Percentiles rank a stretch among this genome's conserved stretches.
These are phyloP conservation scores for Candidula unifasciata DNA, from an alignment of 2,888 invertebrate genomes.

Conservation along the genomic window DNA sequence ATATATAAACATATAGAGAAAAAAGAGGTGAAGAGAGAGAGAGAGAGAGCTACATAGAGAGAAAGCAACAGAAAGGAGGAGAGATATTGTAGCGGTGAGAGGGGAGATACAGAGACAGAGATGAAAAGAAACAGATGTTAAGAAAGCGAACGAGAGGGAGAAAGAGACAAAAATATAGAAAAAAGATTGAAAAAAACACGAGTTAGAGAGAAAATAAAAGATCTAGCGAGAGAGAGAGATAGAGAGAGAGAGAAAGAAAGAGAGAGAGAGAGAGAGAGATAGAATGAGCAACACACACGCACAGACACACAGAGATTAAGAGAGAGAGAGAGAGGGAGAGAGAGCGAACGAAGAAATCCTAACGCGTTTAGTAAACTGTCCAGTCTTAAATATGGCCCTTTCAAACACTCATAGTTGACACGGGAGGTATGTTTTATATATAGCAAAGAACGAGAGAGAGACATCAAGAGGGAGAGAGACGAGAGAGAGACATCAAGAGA, in stretches of 20 bases:
- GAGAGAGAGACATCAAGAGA: not conserved
- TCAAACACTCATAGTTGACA: too few species aligned
- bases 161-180: not conserved
- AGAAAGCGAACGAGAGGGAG: constrained; percentile 1
- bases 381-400: too few species aligned
- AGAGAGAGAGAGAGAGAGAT: too few species aligned
- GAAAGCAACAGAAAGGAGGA: constrained; percentile 4
- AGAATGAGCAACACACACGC: too few species aligned
- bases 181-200: not conserved
- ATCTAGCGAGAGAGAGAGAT: too few species aligned
- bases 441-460: not conserved
- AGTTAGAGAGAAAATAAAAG: not conserved
- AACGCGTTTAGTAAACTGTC: too few species aligned
- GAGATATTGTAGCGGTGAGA: not conserved
- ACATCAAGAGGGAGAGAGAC: not conserved
- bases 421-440: too few species aligned
- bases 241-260: too few species aligned
- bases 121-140: not conserved
- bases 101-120: not conserved
- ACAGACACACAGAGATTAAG: not conserved
- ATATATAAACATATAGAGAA: not conserved
- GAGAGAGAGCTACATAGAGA: constrained; percentile 8
- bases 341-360: not conserved
- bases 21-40: constrained; percentile 24
- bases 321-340: not conserved